Evolutionary conservation across 2,797 vertebrate genomes (phyloP), one percentile per base, ranked within the genome.

Genomic region (Champsocephalus gunnari): DNA sequence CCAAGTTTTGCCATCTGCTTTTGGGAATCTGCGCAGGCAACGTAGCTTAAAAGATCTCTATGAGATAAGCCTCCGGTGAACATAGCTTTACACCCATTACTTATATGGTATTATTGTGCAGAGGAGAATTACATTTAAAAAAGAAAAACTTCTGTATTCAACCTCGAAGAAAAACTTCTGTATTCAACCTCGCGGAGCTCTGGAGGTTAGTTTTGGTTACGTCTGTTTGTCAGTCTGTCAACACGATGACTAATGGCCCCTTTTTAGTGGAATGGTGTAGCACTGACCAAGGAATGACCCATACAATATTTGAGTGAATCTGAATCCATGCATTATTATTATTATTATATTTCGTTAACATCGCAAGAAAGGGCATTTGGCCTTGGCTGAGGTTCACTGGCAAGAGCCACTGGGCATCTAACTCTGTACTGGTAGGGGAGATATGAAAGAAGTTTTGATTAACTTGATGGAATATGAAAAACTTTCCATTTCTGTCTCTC

Each of bases 1-100:
- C 60, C 68, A 67, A 73, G 54, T 79, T 73, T 76, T 3, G 50
- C 66, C 76, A 78, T 86, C 73, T 80, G 68, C 69, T 83, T 73
- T 41, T 69, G 76, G 43, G 77, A 71, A 61, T 61, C 17, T 12
- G 41, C 50, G 16, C 43, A 80, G 38, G 49, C 10, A 3, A 65
- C 54, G 55, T 24, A 61, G 50, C 70, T 75, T 34, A 67, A 56
- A 49, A 61, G 49, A 77, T 73, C 44, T 63, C 66, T 49, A 19
- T 8, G 16, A 71, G 21, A 54, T 19, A 9, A 34, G 45, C 51
- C 66, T 72, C 59, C 3, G 19, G 67, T 72, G 19, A 67, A 62
- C 59, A 24, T 34, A 51, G 34, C n/a, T 14, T 24, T 19, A 19
- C n/a, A 24, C 45, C 7, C 19, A 45, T 54, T 50, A 14, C 51